Base-by-base conservation (phyloP, 1,140 invertebrate genomes). In the Matsumurasca onukii region DNA sequence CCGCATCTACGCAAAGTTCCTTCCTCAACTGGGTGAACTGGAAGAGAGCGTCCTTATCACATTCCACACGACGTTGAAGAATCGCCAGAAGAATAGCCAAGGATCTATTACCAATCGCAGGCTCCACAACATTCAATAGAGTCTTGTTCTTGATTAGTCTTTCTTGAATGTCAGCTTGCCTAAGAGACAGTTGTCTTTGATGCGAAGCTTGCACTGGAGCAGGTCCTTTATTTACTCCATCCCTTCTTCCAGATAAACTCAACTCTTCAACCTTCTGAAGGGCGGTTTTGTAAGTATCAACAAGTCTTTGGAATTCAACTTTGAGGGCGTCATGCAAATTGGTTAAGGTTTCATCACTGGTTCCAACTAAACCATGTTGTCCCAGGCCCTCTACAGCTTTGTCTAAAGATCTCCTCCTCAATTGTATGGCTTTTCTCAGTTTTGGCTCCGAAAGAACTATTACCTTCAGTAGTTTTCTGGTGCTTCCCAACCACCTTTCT, bases 61-160 rank as follows among this genome's bases (percentile, higher is more conserved):
- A 85, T 70, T 90, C 86, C 62, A 90, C 86, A 22, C 88, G 76
- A 25, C 86, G 78, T 69, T 86, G 84, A 22, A 91, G 79, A 69
- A 88, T 88, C 9, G 80, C 71, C 20, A 78, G 77, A 2, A 88
- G 77, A 64, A 86, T 82, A 65, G 84, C 83, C 62, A 87, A 74
- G 15, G 82, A 83, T 67, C 83, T 80, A 72, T 84, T 84, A 31
- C 79, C 80, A 15, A 85, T 73, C 1, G 83, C 82, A 9, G 85
- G 86, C 77, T 97, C 93, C 52, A 96, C 82, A 31, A 92, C 89
- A 72, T 94, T 95, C 52, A 95, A 81, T 25, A 97, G 79, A 0
- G 91, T 92, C 78, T 95, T 94, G 80, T 97, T 97, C 80, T 95
- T 94, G 73, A 96, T 96, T 20, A 97, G 82, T 2, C 95, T 81